Base-by-base conservation (phyloP, 92 coral and sea anemone genomes). In the Chrysogorgia sp. region DNA sequence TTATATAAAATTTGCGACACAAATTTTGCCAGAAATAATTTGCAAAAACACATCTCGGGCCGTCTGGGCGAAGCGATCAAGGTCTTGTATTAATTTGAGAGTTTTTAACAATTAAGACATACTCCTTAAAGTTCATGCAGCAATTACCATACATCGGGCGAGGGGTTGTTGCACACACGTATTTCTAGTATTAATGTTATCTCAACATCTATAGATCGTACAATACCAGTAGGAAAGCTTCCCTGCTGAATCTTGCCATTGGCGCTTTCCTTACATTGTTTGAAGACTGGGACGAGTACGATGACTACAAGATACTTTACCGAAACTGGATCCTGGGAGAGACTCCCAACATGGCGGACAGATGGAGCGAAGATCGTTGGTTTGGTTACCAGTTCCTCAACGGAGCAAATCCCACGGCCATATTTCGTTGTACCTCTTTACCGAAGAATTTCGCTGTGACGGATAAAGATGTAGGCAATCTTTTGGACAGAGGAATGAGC, bases 321-420 rank as follows among this genome's bases (percentile, higher is more conserved):
- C 83, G 26, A 26, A 84, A 68, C 28, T 69, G 58, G 86, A 41
- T 82, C 72, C 30, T 72, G 22, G 81, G 66, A 26, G 60, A 69
- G 21, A 81, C 80, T 19, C 87, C 90, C 5, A 35, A 58, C 13
- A 76, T 77, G 58, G 76, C 69, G 24, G 88, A 84, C 53, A 53
- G 32, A 31, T 90, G 96, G 96, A 71, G 57, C 49, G 89, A 88
- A n/a, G 96, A 90, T 48, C 82, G 72, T 29, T 84, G 83, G 29
- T 90, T 77, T 75, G 96, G 96, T 43, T 77, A 77, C 85, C 91
- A 79, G 82, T 87, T 63, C 56, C 74, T 90, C 61, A 90, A 90
- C 75, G 91, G 92, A 25, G 72, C 67, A 41, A 90, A 90, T 74
- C 96, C 96, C 25, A 76, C 81, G 86, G 35, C 70, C 75, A 60